Evolutionary conservation across 2,888 invertebrate genomes (phyloP), one percentile per base, ranked within the genome.

Genomic region (Erebia epiphron): DNA sequence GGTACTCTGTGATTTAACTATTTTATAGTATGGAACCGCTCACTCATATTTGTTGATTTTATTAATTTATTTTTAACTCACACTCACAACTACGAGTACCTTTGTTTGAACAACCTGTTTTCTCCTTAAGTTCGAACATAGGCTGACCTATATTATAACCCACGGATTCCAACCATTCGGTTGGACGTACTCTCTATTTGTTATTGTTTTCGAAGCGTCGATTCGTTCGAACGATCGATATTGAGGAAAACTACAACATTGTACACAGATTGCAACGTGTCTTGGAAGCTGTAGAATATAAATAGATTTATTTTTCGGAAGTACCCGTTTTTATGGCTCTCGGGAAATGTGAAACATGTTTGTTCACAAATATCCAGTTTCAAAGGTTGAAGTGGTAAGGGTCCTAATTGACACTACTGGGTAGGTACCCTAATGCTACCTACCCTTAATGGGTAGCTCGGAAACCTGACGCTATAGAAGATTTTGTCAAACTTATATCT

Each of bases 241-340:
- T 72, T 26, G 68, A 73, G 70, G 73, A 73, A 70, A 73, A 68
- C 64, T 61, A 41, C 16, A 54, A 54, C 18, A 54, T 54, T 54
- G 54, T 54, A 16, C 10, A 54, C 11, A 57, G n/a, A 16, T 56
- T 21, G 26, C 41, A 52, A 63, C 69, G 67, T 64, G 57, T 69
- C 69, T 72, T 56, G 54, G 72, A 72, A 72, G 69, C 21, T 49
- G 64, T 72, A 14, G 35, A 46, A 57, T 21, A 69, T 57, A 69
- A 69, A 69, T 56, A 69, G 57, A n/a, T 14, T 46, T 14, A 50
- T 64, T 63, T 63, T 35, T 46, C 26, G 35, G 63, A 64, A 69
- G 49, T 50, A 57, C 52, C 7, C 21, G n/a, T 63, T 63, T 68
- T 43, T 60, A 41, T 16, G 18, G 21, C 13, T 49, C 46, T 57